phyloP scores from a whole-genome alignment of 2,113 vertebrate species.

The Nothocercus nigrocapillus region DNA sequence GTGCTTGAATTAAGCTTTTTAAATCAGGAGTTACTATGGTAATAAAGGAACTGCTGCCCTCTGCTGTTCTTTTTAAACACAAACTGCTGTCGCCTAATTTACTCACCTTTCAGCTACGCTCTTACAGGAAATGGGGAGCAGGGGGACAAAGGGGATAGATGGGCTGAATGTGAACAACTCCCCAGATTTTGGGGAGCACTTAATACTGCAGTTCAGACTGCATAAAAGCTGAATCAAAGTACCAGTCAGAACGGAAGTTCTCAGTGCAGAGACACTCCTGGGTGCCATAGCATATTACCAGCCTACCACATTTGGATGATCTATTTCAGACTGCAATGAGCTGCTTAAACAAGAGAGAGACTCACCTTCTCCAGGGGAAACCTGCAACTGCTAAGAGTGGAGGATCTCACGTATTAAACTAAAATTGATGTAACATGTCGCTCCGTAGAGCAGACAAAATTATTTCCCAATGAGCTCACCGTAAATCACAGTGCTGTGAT shows the following conservation, averaged over 20 bases:
- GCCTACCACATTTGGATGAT: not conserved
- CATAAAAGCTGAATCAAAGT: not conserved
- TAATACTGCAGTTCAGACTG: not conserved
- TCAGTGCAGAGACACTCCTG: not conserved
- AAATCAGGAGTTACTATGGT: not conserved
- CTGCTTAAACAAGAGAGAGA: not conserved
- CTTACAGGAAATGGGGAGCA: not conserved
- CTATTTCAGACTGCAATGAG: not conserved
- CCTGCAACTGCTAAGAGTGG: not conserved
- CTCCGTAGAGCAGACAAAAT: not conserved
- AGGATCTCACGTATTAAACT: not conserved
- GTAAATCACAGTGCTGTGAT: not conserved
- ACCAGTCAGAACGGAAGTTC: not conserved
- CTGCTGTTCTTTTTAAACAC: not conserved
- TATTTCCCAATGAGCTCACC: not conserved
- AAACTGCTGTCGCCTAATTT: not conserved
- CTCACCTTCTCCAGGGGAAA: not conserved
- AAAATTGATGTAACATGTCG: not conserved
- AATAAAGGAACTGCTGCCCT: not conserved
- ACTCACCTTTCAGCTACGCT: not conserved
- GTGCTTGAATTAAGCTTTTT: not conserved
- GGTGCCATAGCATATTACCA: not conserved
- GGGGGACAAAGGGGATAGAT: not conserved
- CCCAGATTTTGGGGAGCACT: not conserved
- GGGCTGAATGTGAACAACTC: not conserved